These are phyloP conservation scores for Bergia sp. DNA, from an alignment of 92 coral and sea anemone genomes.

Conservation along the genomic window DNA sequence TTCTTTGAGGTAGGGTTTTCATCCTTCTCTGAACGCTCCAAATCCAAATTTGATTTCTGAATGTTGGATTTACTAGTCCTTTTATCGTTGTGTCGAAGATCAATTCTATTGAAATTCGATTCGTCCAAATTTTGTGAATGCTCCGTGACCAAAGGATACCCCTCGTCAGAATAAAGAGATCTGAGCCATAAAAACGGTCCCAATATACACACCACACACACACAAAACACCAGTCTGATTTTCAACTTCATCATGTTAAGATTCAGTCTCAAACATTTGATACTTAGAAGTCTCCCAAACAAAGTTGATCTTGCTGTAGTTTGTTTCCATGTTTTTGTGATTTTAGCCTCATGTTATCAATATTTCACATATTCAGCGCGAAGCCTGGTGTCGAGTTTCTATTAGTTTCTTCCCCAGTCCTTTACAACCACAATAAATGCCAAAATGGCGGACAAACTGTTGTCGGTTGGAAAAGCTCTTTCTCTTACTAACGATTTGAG, in stretches of 20 bases:
- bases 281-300: conserved; percentile 44
- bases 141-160: conserved; percentile 59
- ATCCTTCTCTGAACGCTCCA: conserved; percentile 1
- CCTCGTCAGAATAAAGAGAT: conserved; percentile 41
- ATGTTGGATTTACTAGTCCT: neutral
- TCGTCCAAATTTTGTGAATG: conserved; percentile 31
- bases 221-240: conserved; percentile 70
- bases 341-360: conserved; percentile 57
- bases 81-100: conserved; percentile 58
- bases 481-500: conserved; percentile 67
- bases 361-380: conserved; percentile 50
- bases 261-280: conserved; percentile 40
- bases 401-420: conserved; percentile 2
- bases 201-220: conserved; percentile 56
- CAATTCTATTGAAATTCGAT: conserved; percentile 71
- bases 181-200: conserved; percentile 83
- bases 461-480: conserved; percentile 58
- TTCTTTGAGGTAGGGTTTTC: conserved; percentile 20
- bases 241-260: conserved; percentile 86
- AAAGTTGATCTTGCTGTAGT: conserved; percentile 5
- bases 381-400: conserved; percentile 25
- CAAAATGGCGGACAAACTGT: conserved; percentile 83
- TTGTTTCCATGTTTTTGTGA: conserved; percentile 48
- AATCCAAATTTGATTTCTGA: conserved; percentile 7
- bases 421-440: neutral